Evolutionary conservation across 2,888 invertebrate species (phyloP).

Genomic region (Encarsia formosa): DNA sequence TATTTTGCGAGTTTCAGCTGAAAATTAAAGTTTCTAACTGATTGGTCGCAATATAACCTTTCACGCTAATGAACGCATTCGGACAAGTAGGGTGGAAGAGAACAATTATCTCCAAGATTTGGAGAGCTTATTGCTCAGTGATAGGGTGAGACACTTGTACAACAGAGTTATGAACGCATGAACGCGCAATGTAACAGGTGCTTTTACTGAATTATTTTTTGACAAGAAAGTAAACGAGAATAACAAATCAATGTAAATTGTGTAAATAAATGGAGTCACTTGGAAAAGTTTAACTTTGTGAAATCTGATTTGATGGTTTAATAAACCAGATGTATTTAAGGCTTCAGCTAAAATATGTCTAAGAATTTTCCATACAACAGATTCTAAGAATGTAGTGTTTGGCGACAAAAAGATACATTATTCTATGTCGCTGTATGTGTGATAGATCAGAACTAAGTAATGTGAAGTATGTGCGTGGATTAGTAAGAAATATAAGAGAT

Average conservation of each 20-base stretch:
- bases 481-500: neutral
- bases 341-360: slow-evolving; percentile 3
- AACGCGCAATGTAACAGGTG: slow-evolving; percentile 15
- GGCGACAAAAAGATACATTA: neutral
- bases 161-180: neutral
- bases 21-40: too few relatives aligned
- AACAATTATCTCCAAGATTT: too few relatives aligned
- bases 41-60: too few relatives aligned
- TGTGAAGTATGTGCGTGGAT: slow-evolving; percentile 6
- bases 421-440: slow-evolving; percentile 4
- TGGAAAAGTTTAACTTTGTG: slow-evolving; percentile 5
- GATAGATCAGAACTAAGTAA: slow-evolving; percentile 19
- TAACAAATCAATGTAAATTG: slow-evolving; percentile 11
- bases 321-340: slow-evolving; percentile 3
- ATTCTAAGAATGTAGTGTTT: slow-evolving; percentile 10
- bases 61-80: too few relatives aligned
- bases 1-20: too few relatives aligned
- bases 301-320: neutral
- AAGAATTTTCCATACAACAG: neutral
- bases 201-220: slow-evolving; percentile 19
- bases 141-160: neutral
- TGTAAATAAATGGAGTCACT: slow-evolving; percentile 18
- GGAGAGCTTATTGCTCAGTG: neutral
- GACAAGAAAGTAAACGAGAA: slow-evolving; percentile 9
- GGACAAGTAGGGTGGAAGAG: too few relatives aligned